Conservation (phyloP, 2,888 invertebrate genomes). For the Nezara viridula region DNA sequence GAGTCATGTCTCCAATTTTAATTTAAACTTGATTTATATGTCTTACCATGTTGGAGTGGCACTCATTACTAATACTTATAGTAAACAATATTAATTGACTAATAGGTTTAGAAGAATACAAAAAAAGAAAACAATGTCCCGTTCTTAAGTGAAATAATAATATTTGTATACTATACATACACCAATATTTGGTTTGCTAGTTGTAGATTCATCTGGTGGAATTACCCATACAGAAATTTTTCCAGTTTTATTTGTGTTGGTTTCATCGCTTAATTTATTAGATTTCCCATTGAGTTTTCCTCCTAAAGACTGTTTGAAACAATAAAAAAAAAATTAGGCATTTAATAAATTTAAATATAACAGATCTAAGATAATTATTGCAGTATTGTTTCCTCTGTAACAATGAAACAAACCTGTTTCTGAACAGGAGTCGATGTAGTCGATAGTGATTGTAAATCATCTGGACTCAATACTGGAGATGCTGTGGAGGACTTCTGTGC, state of each 20-base stretch:
- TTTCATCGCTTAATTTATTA: background rate
- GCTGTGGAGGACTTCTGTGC: conserved; percentile 61
- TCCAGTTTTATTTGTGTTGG: conserved; percentile 61
- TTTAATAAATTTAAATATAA: background rate
- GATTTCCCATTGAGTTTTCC: background rate
- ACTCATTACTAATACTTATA: no score
- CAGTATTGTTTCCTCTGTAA: background rate
- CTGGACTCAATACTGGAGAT: background rate
- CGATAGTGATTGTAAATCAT: conserved; percentile 54
- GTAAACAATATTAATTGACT: no score
- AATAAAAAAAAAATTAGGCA: background rate
- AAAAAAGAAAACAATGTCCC: background rate
- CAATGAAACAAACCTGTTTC: conserved; percentile 21
- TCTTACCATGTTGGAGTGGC: no score
- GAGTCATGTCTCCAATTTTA: no score
- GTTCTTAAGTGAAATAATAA: background rate
- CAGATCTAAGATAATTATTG: background rate
- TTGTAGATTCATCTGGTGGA: conserved; percentile 61
- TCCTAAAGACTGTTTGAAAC: conserved; percentile 14
- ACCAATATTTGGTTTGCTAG: background rate
- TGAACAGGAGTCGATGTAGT: conserved; percentile 50
- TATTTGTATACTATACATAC: background rate
- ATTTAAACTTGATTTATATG: no score
- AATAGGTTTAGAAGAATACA: no score
- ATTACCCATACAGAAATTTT: conserved; percentile 66